phyloP scores from a whole-genome alignment of 2,888 invertebrate genomes.

The Parasteatoda lunata region DNA sequence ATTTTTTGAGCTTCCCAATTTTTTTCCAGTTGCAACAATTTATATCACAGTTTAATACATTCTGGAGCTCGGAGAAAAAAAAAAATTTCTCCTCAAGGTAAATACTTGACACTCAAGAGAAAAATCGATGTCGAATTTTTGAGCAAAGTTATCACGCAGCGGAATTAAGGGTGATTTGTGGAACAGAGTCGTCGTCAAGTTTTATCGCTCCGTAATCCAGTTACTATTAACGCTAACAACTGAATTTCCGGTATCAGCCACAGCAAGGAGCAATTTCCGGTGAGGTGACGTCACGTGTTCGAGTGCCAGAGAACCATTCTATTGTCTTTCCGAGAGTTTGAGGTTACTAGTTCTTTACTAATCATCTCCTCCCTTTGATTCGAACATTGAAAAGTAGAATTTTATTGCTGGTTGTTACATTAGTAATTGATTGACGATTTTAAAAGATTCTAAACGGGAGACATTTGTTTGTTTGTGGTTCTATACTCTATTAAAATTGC shows the following conservation, averaged over 20 bases:
- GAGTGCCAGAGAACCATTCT: not conserved
- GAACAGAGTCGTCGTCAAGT: not conserved
- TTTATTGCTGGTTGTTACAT: too few species aligned
- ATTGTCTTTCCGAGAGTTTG: not conserved
- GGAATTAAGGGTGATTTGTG: conserved; percentile 26
- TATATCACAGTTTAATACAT: too few species aligned
- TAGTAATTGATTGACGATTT: too few species aligned
- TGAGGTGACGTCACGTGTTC: conserved; percentile 4
- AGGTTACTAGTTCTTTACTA: not conserved
- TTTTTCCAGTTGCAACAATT: too few species aligned
- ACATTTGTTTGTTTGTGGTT: too few species aligned
- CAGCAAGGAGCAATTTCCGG: conserved; percentile 49
- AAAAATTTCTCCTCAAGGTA: not conserved
- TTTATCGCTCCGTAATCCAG: conserved; percentile 29
- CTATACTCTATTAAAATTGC: too few species aligned
- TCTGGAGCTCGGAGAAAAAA: too few species aligned
- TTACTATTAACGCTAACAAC: conserved; percentile 21
- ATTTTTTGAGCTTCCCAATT: too few species aligned
- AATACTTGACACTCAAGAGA: not conserved
- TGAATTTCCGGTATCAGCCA: conserved; percentile 48
- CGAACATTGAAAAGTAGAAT: too few species aligned
- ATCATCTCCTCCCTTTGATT: too few species aligned
- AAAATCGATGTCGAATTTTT: conserved; percentile 8
- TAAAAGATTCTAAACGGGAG: too few species aligned
- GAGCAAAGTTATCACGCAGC: conserved; percentile 22